Evolutionary conservation across 2,797 vertebrate genomes (phyloP).

Genomic region (Rhinatrema bivittatum): DNA sequence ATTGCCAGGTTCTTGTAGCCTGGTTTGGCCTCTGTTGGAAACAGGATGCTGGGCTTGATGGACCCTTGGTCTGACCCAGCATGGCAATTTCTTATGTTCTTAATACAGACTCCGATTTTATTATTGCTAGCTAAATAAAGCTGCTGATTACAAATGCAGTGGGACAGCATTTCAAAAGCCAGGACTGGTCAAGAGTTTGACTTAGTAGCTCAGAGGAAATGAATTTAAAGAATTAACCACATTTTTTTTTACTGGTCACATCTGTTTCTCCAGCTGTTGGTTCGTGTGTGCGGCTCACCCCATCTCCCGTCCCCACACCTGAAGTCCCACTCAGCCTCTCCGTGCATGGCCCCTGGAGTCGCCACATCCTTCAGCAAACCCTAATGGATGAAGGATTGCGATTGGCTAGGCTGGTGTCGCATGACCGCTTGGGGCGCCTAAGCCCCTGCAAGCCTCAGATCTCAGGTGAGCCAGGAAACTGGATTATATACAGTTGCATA

Average conservation of each 20-base stretch:
- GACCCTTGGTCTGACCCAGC: too few relatives aligned
- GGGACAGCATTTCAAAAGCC: too few relatives aligned
- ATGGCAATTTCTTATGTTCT: too few relatives aligned
- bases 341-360: slow-evolving; percentile 75
- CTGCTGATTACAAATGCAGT: too few relatives aligned
- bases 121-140: too few relatives aligned
- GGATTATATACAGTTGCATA: too few relatives aligned
- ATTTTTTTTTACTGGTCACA: background rate
- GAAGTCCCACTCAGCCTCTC: slow-evolving; percentile 70
- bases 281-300: slow-evolving; percentile 59
- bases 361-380: slow-evolving; percentile 93
- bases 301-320: slow-evolving; percentile 58
- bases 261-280: slow-evolving; percentile 45
- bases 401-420: slow-evolving; percentile 89
- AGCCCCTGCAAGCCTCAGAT: slow-evolving; percentile 67
- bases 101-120: too few relatives aligned
- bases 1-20: too few relatives aligned
- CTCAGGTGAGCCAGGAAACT: slow-evolving; percentile 80
- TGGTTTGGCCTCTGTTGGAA: too few relatives aligned
- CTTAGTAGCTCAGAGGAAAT: background rate
- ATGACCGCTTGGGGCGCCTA: slow-evolving; percentile 74
- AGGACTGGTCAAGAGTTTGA: accelerated
- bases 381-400: slow-evolving; percentile 94
- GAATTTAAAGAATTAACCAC: background rate
- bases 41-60: too few relatives aligned